Percentiles rank a stretch among this genome's conserved stretches.
Evolutionary conservation across 1,140 invertebrate genomes (phyloP).

Genomic region (Venturia canescens): DNA sequence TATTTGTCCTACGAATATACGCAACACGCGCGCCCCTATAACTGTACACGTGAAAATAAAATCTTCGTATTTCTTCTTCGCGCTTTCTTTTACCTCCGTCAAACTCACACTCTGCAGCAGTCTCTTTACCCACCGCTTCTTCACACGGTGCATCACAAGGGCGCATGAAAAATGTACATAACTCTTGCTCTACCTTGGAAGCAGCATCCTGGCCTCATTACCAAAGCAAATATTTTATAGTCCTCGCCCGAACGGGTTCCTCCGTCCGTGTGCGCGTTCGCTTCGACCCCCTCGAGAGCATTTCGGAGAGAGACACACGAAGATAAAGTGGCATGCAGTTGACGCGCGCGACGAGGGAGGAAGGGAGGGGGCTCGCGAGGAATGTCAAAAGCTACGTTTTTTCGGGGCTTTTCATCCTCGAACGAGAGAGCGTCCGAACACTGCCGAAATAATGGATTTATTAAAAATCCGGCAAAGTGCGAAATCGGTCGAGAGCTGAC

Average conservation of each 20-base stretch:
- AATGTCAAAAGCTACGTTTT: too few relatives aligned
- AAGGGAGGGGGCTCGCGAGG: constrained; percentile 35
- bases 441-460: background rate
- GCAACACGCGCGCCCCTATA: background rate
- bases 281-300: constrained; percentile 37
- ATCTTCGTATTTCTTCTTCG: constrained; percentile 12
- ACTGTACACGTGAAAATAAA: background rate
- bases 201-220: constrained; percentile 72
- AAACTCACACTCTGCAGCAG: background rate
- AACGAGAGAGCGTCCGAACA: too few relatives aligned
- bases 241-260: constrained; percentile 67
- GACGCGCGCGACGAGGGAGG: constrained; percentile 48
- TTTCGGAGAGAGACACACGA: constrained; percentile 22
- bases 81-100: background rate
- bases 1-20: constrained; percentile 38
- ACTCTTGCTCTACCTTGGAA: constrained; percentile 14
- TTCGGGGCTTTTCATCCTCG: too few relatives aligned
- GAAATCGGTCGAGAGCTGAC: background rate
- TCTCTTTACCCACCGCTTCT: constrained; percentile 5
- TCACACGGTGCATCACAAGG: background rate
- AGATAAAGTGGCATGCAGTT: constrained; percentile 5
- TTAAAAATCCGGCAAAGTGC: background rate
- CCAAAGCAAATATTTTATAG: constrained; percentile 78
- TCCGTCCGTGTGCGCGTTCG: constrained; percentile 43
- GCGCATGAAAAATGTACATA: constrained; percentile 31